These are phyloP conservation scores for Hippocampus zosterae DNA, from an alignment of 2,113 vertebrate species.

Conservation along the genomic window DNA sequence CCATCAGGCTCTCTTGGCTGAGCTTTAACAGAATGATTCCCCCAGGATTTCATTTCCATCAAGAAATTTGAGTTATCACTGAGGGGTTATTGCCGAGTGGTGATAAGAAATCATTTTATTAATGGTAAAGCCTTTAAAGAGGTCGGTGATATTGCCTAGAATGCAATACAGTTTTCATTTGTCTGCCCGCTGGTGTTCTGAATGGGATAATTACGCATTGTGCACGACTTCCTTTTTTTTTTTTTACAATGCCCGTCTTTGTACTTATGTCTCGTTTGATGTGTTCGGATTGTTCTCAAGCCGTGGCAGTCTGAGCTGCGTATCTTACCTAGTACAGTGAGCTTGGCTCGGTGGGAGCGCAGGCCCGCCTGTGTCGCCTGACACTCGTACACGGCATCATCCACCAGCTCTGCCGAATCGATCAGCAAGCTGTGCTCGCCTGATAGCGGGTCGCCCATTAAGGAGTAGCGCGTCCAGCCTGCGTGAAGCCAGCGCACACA, in stretches of 20 bases:
- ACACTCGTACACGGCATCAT: conserved; percentile 86
- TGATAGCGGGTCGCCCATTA: conserved; percentile 77
- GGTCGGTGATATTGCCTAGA: conserved; percentile 4
- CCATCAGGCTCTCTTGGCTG: conserved; percentile 35
- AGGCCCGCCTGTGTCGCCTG: conserved; percentile 86
- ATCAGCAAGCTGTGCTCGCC: conserved; percentile 88
- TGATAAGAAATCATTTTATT: conserved; percentile 29
- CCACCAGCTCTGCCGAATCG: conserved; percentile 78
- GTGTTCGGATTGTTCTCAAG: conserved; percentile 41
- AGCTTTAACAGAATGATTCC: conserved; percentile 45
- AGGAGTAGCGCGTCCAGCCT: conserved; percentile 88
- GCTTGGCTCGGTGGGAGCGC: conserved; percentile 80
- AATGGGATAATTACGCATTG: conserved; percentile 9
- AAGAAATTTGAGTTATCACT: conserved; percentile 44
- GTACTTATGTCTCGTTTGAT: conserved; percentile 22
- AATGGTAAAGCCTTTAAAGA: conserved; percentile 18
- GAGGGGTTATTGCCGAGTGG: conserved; percentile 28
- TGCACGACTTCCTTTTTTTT: not conserved
- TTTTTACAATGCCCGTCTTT: conserved; percentile 5
- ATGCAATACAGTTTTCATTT: conserved; percentile 7
- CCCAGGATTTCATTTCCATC: conserved; percentile 47
- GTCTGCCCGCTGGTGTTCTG: conserved; percentile 9
- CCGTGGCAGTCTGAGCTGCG: conserved; percentile 48
- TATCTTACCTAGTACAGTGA: conserved; percentile 83
- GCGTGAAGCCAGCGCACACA: conserved; percentile 49